Base-by-base conservation (phyloP, 2,888 invertebrate species). In the Tachina grossa region DNA sequence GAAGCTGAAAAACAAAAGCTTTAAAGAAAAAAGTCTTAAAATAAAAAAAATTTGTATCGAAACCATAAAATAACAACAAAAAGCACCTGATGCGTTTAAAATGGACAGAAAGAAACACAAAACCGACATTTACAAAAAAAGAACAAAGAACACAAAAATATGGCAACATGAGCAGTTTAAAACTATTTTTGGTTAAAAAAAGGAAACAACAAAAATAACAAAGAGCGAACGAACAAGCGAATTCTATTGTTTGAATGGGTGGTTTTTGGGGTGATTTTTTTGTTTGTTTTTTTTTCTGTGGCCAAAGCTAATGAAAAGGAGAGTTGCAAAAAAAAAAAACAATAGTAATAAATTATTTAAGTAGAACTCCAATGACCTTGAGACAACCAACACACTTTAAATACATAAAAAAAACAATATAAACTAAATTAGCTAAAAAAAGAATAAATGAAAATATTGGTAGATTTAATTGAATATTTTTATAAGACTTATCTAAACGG, bases 311-410 rank as follows among this genome's bases (percentile, higher is more conserved):
- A 81, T 75, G 68, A 75, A 83, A 83, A 63, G 59, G 72, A 78
- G 72, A 83, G 66, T 72, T 71, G 45, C 53, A 49, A 71, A 63
- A n/a, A 49, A 71, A 63, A n/a, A 78, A n/a, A 78, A 72, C 43
- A 72, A 59, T n/a, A 41, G 66, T 39, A 72, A 72, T 81, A 85
- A 82, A 85, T 85, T 78, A 82, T 63, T 85, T 43, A 53, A 76
- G 72, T 79, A 82, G 78, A 82, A 85, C 75, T 71, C 22, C 76
- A 80, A 63, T 76, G 83, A 85, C 85, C 85, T 85, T 85, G 79
- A 83, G 79, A 85, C 85, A 59, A n/a, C 53, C 41, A 19, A 63
- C 41, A 59, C 63, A 65, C 59, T 59, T 22, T 41, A 39, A 11
- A 6, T 49, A 47, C 31, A 83, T n/a, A n/a, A n/a, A n/a, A n/a